Base-by-base conservation (phyloP, 23 tunicate species). In the Trididemnum miniatum region DNA sequence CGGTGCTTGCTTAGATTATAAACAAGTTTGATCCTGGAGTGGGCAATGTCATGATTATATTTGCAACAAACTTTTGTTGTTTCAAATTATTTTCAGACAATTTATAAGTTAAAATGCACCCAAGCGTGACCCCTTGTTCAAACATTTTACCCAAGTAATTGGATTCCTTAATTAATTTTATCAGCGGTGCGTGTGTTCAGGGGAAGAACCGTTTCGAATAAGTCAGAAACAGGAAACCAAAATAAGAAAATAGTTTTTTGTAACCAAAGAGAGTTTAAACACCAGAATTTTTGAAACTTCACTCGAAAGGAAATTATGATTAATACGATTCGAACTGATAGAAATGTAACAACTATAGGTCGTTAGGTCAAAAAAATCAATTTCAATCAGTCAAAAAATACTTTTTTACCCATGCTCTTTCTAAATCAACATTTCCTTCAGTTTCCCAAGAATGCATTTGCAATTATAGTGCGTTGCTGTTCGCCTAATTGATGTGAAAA, bases 101-200 rank as follows among this genome's bases (percentile, higher is more conserved):
- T 44, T 44, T 44, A 7, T 44, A 15, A 15, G 54, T n/a, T 44
- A 44, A 44, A 44, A 15, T 44, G 9, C 54, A 44, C 54, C 15
- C 12, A 44, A 44, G 54, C 54, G 54, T 44, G 54, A 44, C 54
- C 54, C 12, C 54, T 44, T 44, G 54, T 44, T 9, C 15, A 44
- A 44, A 44, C 54, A 44, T 44, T 44, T 7, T 15, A 9, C 54
- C 15, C 54, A 7, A 20, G 67, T 62, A 62, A 62, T 62, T 62
- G 26, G 67, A 62, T 62, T 62, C 67, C 67, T 62, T 62, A 62
- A 62, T 62, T 62, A 62, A 62, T 62, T 62, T 62, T 62, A 62
- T 62, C 26, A 62, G 67, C 67, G n/a, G 67, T 62, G 67, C 29
- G 67, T 62, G 67, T 62, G 67, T 62, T 62, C 67, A 62, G 67